A percentile compares a stretch with the other conserved stretches of the same genome.
Evolutionary conservation across 2,797 vertebrate species (phyloP).

Genomic region (Mus caroli): DNA sequence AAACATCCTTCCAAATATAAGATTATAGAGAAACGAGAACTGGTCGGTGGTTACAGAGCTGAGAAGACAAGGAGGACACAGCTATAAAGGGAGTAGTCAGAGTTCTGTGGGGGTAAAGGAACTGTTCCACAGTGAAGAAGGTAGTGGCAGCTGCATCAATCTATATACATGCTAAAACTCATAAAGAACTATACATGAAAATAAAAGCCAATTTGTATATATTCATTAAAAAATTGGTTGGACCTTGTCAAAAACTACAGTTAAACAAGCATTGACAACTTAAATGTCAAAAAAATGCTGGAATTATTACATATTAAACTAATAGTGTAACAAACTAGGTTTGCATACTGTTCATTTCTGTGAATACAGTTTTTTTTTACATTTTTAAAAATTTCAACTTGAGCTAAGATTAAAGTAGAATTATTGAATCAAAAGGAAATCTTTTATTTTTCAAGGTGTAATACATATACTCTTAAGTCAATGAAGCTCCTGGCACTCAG

Average conservation of each 20-base stretch:
- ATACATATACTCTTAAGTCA: conserved; percentile 18
- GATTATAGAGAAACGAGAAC: background rate
- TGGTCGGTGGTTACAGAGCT: background rate
- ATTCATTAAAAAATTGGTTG: background rate
- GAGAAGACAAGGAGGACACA: background rate
- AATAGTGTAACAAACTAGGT: conserved; percentile 34
- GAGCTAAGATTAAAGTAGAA: conserved; percentile 51
- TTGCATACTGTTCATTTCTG: background rate
- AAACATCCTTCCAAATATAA: background rate
- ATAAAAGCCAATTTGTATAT: conserved; percentile 35
- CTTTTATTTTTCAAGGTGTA: conserved; percentile 44
- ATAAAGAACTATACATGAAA: background rate
- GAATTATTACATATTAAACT: background rate
- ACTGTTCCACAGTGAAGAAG: background rate
- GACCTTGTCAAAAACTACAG: conserved; percentile 2
- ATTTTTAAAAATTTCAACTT: conserved; percentile 6
- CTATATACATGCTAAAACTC: conserved; percentile 27
- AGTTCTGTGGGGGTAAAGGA: background rate
- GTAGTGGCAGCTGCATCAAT: background rate
- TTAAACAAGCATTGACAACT: conserved; percentile 4
- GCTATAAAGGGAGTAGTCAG: background rate
- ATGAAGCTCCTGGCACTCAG: background rate
- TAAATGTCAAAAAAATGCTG: conserved; percentile 13
- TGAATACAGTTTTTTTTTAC: background rate
- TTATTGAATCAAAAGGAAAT: conserved; percentile 41